Conservation (phyloP, 37 sponge, comb jelly and placozoan genomes). For the Theonella swinhoei region DNA sequence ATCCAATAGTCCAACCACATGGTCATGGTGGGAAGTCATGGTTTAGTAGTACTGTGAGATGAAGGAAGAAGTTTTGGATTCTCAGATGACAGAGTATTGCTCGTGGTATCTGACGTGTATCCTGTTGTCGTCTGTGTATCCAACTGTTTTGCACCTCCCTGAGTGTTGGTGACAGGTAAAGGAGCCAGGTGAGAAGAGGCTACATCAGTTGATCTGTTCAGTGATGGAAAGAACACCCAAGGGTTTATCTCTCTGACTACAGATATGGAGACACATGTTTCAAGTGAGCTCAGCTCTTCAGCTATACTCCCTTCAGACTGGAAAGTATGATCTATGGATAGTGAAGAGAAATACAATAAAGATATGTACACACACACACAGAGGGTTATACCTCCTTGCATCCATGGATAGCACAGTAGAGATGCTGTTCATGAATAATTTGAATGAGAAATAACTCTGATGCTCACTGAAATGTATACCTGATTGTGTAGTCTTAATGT, state of each 20-base stretch:
- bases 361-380: background rate
- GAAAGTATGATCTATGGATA: slow-evolving; percentile 14
- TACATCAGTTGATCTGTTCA: slow-evolving; percentile 26
- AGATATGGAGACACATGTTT: slow-evolving; percentile 1
- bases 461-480: background rate
- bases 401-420: slow-evolving; percentile 73
- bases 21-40: background rate
- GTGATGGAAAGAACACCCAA: slow-evolving; percentile 46
- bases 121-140: no score
- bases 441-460: no score
- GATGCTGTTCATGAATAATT: slow-evolving; percentile 11
- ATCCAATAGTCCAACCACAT: slow-evolving; percentile 17
- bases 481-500: background rate
- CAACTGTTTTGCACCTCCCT: no score
- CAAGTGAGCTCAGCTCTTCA: background rate
- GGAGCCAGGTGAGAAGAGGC: no score
- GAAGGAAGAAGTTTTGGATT: background rate
- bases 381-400: slow-evolving; percentile 58
- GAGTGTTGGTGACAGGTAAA: no score
- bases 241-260: slow-evolving; percentile 1
- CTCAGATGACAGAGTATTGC: background rate
- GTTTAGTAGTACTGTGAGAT: background rate
- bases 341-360: background rate
- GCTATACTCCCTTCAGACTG: slow-evolving; percentile 8
- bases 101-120: no score